Evolutionary conservation across 1,140 invertebrate species (phyloP).

Genomic region (Drosophila eugracilis): DNA sequence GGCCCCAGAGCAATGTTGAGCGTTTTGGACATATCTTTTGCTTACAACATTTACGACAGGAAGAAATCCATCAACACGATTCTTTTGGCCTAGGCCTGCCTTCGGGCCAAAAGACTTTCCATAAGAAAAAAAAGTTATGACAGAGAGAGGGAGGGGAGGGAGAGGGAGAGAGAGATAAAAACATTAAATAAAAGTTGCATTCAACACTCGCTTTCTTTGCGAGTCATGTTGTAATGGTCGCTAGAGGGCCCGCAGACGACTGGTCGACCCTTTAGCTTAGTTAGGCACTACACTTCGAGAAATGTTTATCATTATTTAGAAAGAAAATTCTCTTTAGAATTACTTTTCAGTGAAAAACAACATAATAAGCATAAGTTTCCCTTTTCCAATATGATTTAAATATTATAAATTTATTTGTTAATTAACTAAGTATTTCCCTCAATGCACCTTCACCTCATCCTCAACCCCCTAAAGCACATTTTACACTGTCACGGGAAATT

Average conservation of each 20-base stretch:
- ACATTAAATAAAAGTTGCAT: conserved; percentile 74
- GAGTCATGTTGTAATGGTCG: conserved; percentile 71
- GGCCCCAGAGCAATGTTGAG: conserved; percentile 41
- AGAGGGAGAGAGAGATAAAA: conserved; percentile 19
- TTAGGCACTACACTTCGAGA: conserved; percentile 9
- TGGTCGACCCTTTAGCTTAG: conserved; percentile 33
- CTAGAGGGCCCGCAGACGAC: conserved; percentile 34
- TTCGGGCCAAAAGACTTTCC: conserved; percentile 50
- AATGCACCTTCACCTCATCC: background rate
- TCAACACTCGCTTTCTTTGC: conserved; percentile 80
- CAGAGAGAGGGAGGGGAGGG: too few species aligned
- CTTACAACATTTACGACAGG: conserved; percentile 73
- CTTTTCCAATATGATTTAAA: background rate
- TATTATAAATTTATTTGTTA: background rate
- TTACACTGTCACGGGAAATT: conserved; percentile 82
- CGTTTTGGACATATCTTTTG: conserved; percentile 56
- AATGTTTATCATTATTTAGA: background rate
- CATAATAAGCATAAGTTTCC: too few species aligned
- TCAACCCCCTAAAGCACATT: conserved; percentile 40
- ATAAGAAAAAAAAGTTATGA: conserved; percentile 25
- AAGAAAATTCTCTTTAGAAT: too few species aligned
- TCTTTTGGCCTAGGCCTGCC: conserved; percentile 56
- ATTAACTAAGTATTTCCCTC: background rate
- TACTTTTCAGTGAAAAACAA: too few species aligned
- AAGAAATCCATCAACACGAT: conserved; percentile 79